Conservation (phyloP, 2,113 vertebrate genomes). For the Bucco capensis region DNA sequence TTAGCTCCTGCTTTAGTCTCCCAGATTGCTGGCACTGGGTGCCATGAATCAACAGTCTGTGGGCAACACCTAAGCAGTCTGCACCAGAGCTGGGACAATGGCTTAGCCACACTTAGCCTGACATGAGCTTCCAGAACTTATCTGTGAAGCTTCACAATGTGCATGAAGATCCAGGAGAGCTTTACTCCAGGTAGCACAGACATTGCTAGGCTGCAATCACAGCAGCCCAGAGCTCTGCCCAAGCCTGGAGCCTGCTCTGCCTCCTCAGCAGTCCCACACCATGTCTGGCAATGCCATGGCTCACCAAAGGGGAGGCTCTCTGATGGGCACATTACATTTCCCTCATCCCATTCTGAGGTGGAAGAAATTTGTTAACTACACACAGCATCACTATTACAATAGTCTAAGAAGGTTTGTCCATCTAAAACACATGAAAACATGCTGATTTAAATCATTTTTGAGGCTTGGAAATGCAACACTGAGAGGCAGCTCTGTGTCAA, state of each 20-base stretch:
- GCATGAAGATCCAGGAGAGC: neutral
- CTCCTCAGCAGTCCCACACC: fast-evolving
- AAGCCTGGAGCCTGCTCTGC: neutral
- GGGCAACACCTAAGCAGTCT: neutral
- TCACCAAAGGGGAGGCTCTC: neutral
- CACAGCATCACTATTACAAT: neutral
- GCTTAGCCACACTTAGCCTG: neutral
- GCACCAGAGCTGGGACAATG: neutral
- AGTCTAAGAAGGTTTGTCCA: neutral
- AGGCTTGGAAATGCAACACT: neutral
- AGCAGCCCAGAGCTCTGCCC: too few relatives aligned
- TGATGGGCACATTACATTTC: neutral
- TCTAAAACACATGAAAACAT: neutral
- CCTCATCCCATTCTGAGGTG: neutral
- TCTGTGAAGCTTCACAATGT: neutral
- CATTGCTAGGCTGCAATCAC: neutral
- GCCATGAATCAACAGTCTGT: neutral
- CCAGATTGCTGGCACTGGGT: conserved; percentile 23
- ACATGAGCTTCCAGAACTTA: neutral
- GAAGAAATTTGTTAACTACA: neutral
- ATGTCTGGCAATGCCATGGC: neutral
- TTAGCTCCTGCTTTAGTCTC: conserved; percentile 40
- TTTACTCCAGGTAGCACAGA: neutral
- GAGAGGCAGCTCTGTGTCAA: neutral
- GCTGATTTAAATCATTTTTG: neutral